Evolutionary conservation across 2,888 invertebrate species (phyloP).

Genomic region (Agrotis clavis): DNA sequence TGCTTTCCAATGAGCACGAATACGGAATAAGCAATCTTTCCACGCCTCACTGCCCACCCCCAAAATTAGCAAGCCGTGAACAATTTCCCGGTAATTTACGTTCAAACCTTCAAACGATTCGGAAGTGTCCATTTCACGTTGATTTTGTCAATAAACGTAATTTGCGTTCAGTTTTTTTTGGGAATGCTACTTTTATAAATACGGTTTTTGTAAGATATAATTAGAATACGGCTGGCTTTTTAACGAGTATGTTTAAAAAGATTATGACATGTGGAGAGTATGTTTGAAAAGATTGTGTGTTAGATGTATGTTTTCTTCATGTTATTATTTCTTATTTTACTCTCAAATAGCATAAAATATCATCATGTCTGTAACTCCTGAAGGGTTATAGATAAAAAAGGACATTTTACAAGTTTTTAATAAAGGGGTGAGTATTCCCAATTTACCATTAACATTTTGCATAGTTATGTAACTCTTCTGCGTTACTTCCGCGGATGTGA

Average conservation of each 20-base stretch:
- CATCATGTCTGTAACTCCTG: background rate
- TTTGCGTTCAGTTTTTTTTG: conserved; percentile 16
- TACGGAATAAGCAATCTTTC: conserved; percentile 70
- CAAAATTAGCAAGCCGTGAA: conserved; percentile 62
- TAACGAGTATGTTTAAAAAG: background rate
- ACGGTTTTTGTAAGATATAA: background rate
- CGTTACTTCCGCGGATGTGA: too few relatives aligned
- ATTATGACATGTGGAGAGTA: background rate
- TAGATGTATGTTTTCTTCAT: background rate
- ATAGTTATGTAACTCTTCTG: too few relatives aligned
- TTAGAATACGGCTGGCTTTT: background rate
- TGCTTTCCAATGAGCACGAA: conserved; percentile 66
- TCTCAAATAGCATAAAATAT: background rate
- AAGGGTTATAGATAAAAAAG: background rate
- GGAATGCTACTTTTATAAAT: background rate
- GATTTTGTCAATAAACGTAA: conserved; percentile 46
- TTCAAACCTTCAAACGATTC: conserved; percentile 55
- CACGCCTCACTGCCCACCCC: conserved; percentile 64
- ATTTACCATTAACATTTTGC: background rate
- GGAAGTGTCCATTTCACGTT: conserved; percentile 50
- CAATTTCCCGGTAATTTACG: conserved; percentile 57
- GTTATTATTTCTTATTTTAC: background rate
- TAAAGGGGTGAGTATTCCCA: background rate
- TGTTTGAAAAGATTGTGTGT: background rate
- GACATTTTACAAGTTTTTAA: background rate